A percentile compares a stretch with the other conserved stretches of the same genome.
Conservation (phyloP, 2,113 vertebrate species). For the Erpornis zantholeuca region DNA sequence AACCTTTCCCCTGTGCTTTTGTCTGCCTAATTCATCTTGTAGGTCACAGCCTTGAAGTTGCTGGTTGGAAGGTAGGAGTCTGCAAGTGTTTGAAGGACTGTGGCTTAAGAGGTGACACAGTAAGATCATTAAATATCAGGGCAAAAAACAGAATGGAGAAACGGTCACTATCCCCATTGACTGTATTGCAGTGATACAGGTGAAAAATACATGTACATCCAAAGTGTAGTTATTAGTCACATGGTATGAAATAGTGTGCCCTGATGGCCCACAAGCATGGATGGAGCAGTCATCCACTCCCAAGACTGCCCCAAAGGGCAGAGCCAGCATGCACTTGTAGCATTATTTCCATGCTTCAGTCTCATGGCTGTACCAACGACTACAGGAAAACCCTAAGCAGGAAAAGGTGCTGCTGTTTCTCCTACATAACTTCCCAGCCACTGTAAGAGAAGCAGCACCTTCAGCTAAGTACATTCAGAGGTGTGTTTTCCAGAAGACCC, state of each 20-base stretch:
- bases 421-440: background rate
- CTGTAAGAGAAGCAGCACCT: background rate
- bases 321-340: background rate
- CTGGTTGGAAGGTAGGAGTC: background rate
- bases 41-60: background rate
- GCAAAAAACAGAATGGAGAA: background rate
- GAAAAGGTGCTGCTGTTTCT: background rate
- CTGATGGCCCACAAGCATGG: background rate
- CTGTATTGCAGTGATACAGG: rapidly evolving
- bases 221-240: background rate
- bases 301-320: background rate
- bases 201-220: background rate
- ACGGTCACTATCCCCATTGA: background rate
- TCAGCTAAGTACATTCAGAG: background rate
- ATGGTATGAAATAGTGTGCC: background rate
- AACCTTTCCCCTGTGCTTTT: background rate
- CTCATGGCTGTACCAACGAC: background rate
- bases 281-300: background rate
- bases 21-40: background rate
- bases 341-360: background rate
- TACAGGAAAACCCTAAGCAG: background rate
- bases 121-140: background rate
- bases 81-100: background rate
- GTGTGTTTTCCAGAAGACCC: background rate
- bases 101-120: background rate